Evolutionary conservation across 2,113 vertebrate species (phyloP).

Genomic region (Pseudorasbora parva): DNA sequence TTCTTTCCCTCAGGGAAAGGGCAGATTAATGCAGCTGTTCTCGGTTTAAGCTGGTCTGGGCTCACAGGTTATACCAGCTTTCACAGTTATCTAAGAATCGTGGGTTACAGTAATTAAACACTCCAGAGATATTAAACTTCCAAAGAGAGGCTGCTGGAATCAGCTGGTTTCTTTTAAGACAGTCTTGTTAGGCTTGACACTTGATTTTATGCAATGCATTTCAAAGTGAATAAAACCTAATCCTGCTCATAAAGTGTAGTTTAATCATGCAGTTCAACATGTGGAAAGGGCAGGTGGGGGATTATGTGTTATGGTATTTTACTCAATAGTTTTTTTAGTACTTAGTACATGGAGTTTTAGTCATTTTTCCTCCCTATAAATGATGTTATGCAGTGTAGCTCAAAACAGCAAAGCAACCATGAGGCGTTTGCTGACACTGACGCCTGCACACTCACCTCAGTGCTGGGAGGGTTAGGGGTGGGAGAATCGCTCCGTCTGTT

Average conservation of each 20-base stretch:
- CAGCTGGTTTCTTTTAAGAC: conserved; percentile 44
- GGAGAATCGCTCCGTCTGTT: conserved; percentile 61
- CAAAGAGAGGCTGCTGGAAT: conserved; percentile 16
- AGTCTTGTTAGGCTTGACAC: conserved; percentile 70
- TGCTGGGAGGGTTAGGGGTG: conserved; percentile 59
- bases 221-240: conserved; percentile 69
- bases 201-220: conserved; percentile 69
- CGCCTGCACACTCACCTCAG: conserved; percentile 66
- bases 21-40: conserved; percentile 68
- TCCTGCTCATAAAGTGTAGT: conserved; percentile 60
- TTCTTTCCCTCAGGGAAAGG: conserved; percentile 2
- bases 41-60: conserved; percentile 59
- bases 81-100: conserved; percentile 67
- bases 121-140: conserved; percentile 50
- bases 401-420: conserved; percentile 67
- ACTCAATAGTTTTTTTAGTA: conserved; percentile 60
- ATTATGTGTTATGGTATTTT: conserved; percentile 68
- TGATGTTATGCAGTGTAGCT: neutral
- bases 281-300: conserved; percentile 63
- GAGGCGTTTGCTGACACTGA: conserved; percentile 70
- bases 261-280: conserved; percentile 56
- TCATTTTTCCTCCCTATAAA: neutral
- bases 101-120: conserved; percentile 59
- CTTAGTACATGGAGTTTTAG: conserved; percentile 5
- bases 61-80: conserved; percentile 63